Conservation (phyloP, 2,113 vertebrate species). For the Austrofundulus limnaeus region DNA sequence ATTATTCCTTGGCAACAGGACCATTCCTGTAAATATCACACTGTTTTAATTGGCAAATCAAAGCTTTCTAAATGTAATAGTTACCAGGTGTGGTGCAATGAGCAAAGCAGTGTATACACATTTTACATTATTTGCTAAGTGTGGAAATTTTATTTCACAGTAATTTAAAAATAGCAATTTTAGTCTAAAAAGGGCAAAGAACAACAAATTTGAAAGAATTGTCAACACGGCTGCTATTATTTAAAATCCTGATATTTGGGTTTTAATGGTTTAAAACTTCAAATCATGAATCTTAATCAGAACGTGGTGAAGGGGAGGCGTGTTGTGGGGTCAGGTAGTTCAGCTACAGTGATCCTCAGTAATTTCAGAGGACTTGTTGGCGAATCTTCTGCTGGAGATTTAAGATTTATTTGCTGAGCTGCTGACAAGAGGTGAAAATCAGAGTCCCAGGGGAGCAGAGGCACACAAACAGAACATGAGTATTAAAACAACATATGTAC, state of each 20-base stretch:
- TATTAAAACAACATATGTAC: conserved; percentile 49
- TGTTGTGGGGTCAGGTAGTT: conserved; percentile 42
- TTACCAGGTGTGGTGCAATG: too few species aligned
- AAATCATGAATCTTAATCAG: background rate
- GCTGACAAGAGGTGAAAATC: conserved; percentile 52
- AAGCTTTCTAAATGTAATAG: too few species aligned
- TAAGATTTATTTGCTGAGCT: conserved; percentile 44
- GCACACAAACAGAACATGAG: conserved; percentile 24
- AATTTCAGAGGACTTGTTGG: conserved; percentile 44
- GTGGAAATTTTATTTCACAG: too few species aligned
- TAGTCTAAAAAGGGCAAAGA: too few species aligned
- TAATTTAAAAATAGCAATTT: too few species aligned
- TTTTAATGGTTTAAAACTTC: background rate
- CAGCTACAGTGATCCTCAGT: conserved; percentile 28
- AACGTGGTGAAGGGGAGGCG: conserved; percentile 28
- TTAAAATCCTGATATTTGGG: background rate
- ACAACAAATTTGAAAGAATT: too few species aligned
- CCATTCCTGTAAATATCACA: too few species aligned
- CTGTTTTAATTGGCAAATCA: too few species aligned
- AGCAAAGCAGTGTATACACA: too few species aligned
- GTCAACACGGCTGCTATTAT: background rate
- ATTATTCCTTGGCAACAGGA: too few species aligned
- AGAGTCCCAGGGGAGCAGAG: conserved; percentile 41
- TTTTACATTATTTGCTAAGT: too few species aligned
- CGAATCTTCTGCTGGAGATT: conserved; percentile 45